Percentiles rank a stretch among this genome's conserved stretches.
These are phyloP conservation scores for Stigmatopora nigra DNA, from an alignment of 2,113 vertebrate genomes.

Conservation along the genomic window DNA sequence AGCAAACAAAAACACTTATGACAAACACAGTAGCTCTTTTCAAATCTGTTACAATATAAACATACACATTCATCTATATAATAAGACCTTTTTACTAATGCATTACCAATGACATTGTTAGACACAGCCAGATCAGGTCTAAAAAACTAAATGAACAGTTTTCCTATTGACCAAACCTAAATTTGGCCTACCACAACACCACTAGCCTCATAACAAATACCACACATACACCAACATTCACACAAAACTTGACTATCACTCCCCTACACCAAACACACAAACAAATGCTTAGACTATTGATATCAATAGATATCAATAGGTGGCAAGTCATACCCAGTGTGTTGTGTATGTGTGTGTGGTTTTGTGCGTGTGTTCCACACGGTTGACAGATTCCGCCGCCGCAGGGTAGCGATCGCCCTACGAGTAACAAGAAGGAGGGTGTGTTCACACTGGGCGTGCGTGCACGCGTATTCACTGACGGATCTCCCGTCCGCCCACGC, in stretches of 20 bases:
- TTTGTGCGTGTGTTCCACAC: slow-evolving; percentile 24
- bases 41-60: too few species aligned
- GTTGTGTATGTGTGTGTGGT: background rate
- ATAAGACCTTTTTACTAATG: too few species aligned
- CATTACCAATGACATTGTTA: too few species aligned
- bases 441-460: background rate
- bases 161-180: too few species aligned
- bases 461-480: slow-evolving; percentile 24
- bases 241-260: background rate
- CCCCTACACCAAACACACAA: background rate
- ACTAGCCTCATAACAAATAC: too few species aligned
- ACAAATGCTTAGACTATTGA: background rate
- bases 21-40: too few species aligned
- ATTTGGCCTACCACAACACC: too few species aligned
- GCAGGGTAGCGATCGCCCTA: slow-evolving; percentile 48
- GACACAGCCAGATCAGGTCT: too few species aligned
- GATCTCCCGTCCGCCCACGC: slow-evolving; percentile 43
- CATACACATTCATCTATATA: too few species aligned
- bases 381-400: slow-evolving; percentile 52
- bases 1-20: too few species aligned
- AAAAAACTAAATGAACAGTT: too few species aligned
- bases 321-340: background rate
- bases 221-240: background rate
- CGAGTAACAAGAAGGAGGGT: slow-evolving; percentile 28
- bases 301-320: too few species aligned